phyloP scores from a whole-genome alignment of 2,113 vertebrate species.

The Centropus bengalensis region DNA sequence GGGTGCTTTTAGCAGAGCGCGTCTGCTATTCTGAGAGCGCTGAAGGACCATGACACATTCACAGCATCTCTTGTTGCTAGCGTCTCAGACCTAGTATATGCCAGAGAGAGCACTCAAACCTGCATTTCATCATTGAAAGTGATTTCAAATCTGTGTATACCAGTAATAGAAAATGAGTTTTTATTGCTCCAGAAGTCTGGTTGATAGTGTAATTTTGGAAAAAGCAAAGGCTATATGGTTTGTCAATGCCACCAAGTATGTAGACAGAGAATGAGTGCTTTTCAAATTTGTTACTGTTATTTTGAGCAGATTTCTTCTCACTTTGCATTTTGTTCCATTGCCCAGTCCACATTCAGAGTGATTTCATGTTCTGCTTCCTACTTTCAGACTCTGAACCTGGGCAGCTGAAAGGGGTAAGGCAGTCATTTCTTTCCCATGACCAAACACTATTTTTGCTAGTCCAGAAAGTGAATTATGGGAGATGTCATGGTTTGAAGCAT shows the following conservation, averaged over 20 bases:
- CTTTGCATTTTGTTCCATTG: not conserved
- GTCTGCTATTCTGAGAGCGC: not conserved
- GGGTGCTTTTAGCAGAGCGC: not conserved
- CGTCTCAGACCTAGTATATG: not conserved
- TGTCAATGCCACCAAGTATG: constrained; percentile 5
- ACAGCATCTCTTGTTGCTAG: not conserved
- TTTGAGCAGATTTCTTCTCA: constrained; percentile 7
- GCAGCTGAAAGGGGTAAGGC: not conserved
- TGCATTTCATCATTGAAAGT: constrained; percentile 21
- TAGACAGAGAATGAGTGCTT: not conserved
- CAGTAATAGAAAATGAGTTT: not conserved
- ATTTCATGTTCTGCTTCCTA: not conserved
- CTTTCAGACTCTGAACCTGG: not conserved
- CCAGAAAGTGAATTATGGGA: not conserved
- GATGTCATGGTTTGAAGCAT: not conserved
- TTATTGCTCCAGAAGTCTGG: not conserved
- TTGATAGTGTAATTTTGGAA: not conserved
- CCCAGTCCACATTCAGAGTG: accelerated
- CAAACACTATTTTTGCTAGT: not conserved
- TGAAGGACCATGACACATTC: not conserved
- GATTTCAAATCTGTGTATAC: constrained; percentile 32
- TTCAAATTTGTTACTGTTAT: constrained; percentile 3
- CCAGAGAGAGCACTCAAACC: not conserved
- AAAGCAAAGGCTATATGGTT: not conserved
- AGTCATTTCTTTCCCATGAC: not conserved